phyloP scores from a whole-genome alignment of 1,140 invertebrate species.

The Heliconius hewitsoni region DNA sequence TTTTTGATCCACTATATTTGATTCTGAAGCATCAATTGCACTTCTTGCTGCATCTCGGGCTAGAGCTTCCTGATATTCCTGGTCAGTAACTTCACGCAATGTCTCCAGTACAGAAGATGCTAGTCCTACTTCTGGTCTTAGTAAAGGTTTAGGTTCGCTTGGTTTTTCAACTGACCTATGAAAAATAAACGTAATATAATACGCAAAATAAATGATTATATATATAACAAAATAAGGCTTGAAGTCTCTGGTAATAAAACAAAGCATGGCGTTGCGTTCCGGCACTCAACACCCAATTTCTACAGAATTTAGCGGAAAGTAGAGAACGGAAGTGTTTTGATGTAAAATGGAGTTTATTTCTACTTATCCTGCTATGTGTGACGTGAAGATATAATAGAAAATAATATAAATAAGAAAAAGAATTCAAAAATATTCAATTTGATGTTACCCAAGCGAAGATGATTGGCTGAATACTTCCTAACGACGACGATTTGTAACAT shows the following conservation, averaged over 20 bases:
- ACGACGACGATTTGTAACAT: too few relatives aligned
- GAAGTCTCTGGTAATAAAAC: neutral
- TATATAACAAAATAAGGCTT: neutral
- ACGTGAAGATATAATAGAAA: neutral
- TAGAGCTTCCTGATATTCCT: conserved; percentile 70
- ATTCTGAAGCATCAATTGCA: conserved; percentile 40
- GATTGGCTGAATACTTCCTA: too few relatives aligned
- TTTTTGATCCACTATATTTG: conserved; percentile 36
- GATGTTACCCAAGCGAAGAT: too few relatives aligned
- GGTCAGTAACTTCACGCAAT: conserved; percentile 64
- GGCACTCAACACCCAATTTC: neutral
- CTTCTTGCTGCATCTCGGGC: conserved; percentile 63
- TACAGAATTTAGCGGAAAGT: too few relatives aligned
- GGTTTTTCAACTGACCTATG: conserved; percentile 48
- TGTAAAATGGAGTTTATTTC: neutral
- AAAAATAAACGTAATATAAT: conserved; percentile 18
- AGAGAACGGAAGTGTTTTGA: too few relatives aligned
- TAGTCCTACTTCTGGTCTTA: conserved; percentile 69
- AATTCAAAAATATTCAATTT: neutral
- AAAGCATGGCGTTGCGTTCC: neutral
- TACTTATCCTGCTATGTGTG: neutral
- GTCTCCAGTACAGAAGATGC: conserved; percentile 72
- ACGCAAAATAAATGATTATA: neutral
- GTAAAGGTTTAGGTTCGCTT: conserved; percentile 55
- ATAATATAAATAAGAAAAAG: neutral